phyloP scores from a whole-genome alignment of 2,797 vertebrate genomes.

The Sarcophilus harrisii region DNA sequence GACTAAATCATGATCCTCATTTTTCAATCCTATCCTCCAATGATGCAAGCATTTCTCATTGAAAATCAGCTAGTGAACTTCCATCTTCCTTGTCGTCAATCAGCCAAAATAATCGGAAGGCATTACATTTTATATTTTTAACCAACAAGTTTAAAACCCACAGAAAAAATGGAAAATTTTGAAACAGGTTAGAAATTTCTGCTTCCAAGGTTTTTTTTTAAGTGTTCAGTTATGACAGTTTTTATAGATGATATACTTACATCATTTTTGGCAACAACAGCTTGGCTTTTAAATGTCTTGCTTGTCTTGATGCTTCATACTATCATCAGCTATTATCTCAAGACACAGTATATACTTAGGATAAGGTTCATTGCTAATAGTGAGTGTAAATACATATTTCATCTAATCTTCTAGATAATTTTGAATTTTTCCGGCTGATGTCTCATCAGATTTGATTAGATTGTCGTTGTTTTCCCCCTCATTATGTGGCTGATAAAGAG shows the following conservation, averaged over 20 bases:
- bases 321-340: conserved; percentile 20
- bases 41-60: conserved; percentile 59
- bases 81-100: conserved; percentile 54
- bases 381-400: background rate
- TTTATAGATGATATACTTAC: conserved; percentile 51
- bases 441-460: background rate
- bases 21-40: conserved; percentile 51
- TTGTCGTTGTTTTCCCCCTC: background rate
- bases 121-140: conserved; percentile 60
- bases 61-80: conserved; percentile 61
- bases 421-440: background rate
- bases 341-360: background rate
- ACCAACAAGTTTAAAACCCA: conserved; percentile 42
- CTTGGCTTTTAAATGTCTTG: conserved; percentile 48
- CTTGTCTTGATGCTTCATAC: conserved; percentile 42
- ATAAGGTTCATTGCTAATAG: background rate
- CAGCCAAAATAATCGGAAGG: conserved; percentile 59
- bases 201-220: conserved; percentile 33
- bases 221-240: conserved; percentile 20
- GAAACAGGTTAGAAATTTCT: conserved; percentile 60
- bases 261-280: conserved; percentile 62
- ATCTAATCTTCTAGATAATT: background rate
- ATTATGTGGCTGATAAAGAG: background rate
- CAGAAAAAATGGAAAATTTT: conserved; percentile 48
- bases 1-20: conserved; percentile 67